Base-by-base conservation (phyloP, 2,888 invertebrate genomes). In the Synanthedon tipuliformis region DNA sequence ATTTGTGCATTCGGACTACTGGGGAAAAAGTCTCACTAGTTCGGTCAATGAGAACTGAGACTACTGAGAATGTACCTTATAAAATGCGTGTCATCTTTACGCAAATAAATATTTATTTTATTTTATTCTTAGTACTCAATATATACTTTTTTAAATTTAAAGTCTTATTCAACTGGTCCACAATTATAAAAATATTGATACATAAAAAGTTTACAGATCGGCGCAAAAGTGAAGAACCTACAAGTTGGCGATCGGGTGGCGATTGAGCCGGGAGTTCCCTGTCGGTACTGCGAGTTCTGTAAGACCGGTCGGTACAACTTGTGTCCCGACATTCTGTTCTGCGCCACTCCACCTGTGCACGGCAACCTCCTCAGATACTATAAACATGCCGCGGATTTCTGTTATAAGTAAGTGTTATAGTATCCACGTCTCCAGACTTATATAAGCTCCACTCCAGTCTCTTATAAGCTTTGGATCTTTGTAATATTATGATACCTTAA, bases 301-400 rank as follows among this genome's bases (percentile, higher is more conserved):
- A 96, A 95, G 82, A 88, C 84, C 0, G 98, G 98, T 48, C 89
- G 90, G 55, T 99, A 99, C 84, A 96, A 99, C 82, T 89, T 98
- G 49, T 99, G 99, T 63, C 89, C 90, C 0, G 94, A 95, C 53
- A 93, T 98, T 78, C 71, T 88, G 53, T 98, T 98, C 86, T 96
- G 96, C 78, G 98, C 98, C n/a, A 98, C 98, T 0, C 98, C 98
- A 1, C 98, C 98, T 0, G 84, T 90, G 53, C 92, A 99, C 87
- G 99, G 99, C 53, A 97, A 94, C 75, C 89, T 99, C 27, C 90
- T 92, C 50, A 89, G 94, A 66, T 98, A 91, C 78, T 97, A 96
- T 80, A 92, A 92, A 48, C 98, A 98, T 70, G 93, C 95, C 5
- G 95, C 95, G 7, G 95, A 95, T 76, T 96, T 95, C 78, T 96